Base-by-base conservation (phyloP, 37 sponge, comb jelly and placozoan species). In the Diacarnus erythraeanus region DNA sequence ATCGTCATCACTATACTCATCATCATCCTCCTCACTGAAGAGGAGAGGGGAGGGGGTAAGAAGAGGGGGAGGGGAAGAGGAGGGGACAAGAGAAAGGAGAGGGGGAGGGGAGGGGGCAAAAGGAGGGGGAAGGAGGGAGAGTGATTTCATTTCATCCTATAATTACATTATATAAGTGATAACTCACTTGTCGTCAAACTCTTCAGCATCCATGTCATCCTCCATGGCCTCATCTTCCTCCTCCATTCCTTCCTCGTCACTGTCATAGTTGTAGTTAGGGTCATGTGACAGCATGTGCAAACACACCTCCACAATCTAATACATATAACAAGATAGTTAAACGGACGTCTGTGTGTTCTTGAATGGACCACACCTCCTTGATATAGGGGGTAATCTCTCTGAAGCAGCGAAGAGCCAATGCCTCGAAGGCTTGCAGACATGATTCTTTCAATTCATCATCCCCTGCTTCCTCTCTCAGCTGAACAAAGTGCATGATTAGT, bases 1-100 rank as follows among this genome's bases (percentile, higher is more conserved):
- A 75, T 98, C 98, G 69, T 98, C 98, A 87, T 98, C 98, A 76
- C 94, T 93, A 84, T 97, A 97, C 59, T 95, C 96, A 79, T 95
- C 98, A 35, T 97, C 96, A 23, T 91, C 86, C 57, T 76, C 77
- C 54, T 59, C 77, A 36, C 77, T 76, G 42, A 86, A 83, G 43
- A 27, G 59, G 23, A 29, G 78, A 20, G 21, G 34, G 21, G 40
- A 43, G 43, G 72, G 43, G 43, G 59, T 39, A 29, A 72, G 38
- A 5, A 68, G 21, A 71, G 72, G 43, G 72, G 43, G 43, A 61
- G 64, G 64, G 64, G 20, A 8, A 61, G 25, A 6, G n/a, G n/a
- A n/a, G 64, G 8, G 29, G n/a, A 61, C 64, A 15, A 61, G 30
- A 61, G 64, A 61, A 23, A 6, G 30, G 64, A 23, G 4, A 69